A percentile compares a stretch with the other conserved stretches of the same genome.
Evolutionary conservation across 1,140 invertebrate genomes (phyloP).

Genomic region (Drosophila sechellia): DNA sequence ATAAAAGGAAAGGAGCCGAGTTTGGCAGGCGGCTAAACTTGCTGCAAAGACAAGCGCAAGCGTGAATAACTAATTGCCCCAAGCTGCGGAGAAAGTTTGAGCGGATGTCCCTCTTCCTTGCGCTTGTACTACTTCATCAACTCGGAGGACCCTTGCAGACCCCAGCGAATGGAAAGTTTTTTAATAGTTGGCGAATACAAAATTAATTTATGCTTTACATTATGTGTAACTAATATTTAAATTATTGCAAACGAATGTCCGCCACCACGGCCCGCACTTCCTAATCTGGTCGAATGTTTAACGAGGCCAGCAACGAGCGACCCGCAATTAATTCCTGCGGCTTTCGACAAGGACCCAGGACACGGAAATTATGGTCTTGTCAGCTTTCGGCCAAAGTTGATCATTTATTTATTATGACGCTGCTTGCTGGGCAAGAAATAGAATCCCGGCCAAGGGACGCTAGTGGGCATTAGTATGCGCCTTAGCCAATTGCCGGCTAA

Average conservation of each 20-base stretch:
- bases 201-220: constrained; percentile 83
- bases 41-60: constrained; percentile 67
- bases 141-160: background rate
- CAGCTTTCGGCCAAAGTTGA: constrained; percentile 61
- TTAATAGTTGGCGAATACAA: constrained; percentile 80
- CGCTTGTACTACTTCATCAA: background rate
- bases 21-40: constrained; percentile 41
- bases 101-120: constrained; percentile 46
- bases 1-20: constrained; percentile 19
- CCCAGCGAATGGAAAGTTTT: constrained; percentile 53
- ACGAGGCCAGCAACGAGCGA: constrained; percentile 44
- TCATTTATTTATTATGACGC: constrained; percentile 65
- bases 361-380: constrained; percentile 69
- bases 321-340: constrained; percentile 71
- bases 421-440: constrained; percentile 30
- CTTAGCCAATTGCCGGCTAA: constrained; percentile 64
- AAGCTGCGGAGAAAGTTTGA: constrained; percentile 56
- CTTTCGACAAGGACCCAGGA: constrained; percentile 35
- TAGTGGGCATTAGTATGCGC: constrained; percentile 55
- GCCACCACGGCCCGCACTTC: constrained; percentile 7
- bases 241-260: constrained; percentile 66
- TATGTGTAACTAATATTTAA: constrained; percentile 83
- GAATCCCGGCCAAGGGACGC: constrained; percentile 11
- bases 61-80: constrained; percentile 84
- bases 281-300: constrained; percentile 55